A percentile compares a stretch with the other conserved stretches of the same genome.
phyloP scores from a whole-genome alignment of 2,113 vertebrate species.

The Arothron firmamentum region DNA sequence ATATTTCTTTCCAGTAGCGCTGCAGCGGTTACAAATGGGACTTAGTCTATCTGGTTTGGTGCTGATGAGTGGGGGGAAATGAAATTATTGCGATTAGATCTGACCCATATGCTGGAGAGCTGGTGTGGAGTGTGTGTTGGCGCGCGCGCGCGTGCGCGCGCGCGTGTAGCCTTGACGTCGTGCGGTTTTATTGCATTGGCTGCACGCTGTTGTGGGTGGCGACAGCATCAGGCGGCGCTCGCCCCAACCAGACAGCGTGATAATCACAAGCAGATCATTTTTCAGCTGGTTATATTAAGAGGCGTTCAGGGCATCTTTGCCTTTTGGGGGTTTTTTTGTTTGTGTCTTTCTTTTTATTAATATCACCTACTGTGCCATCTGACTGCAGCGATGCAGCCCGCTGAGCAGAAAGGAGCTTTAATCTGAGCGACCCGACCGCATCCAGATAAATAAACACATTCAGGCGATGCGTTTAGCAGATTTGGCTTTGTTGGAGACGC shows the following conservation, averaged over 20 bases:
- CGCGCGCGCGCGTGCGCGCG: neutral
- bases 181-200: conserved; percentile 43
- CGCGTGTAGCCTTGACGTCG: conserved; percentile 31
- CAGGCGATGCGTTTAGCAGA: conserved; percentile 27
- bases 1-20: conserved; percentile 68
- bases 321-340: conserved; percentile 8
- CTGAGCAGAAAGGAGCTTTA: conserved; percentile 9
- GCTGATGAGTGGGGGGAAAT: conserved; percentile 73
- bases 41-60: conserved; percentile 68
- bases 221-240: conserved; percentile 28
- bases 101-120: conserved; percentile 69
- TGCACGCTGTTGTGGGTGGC: conserved; percentile 39
- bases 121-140: conserved; percentile 41
- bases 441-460: conserved; percentile 23
- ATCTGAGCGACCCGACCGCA: conserved; percentile 39
- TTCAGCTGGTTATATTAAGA: conserved; percentile 35
- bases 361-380: conserved; percentile 30
- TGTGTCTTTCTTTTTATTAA: conserved; percentile 8
- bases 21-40: conserved; percentile 70
- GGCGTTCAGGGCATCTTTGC: conserved; percentile 21
- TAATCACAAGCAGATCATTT: conserved; percentile 35
- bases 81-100: conserved; percentile 74
- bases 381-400: conserved; percentile 24
- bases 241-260: conserved; percentile 33
- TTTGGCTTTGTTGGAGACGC: neutral